These are phyloP conservation scores for Hoplodrina ambigua DNA, from an alignment of 2,888 invertebrate species.

Conservation along the genomic window DNA sequence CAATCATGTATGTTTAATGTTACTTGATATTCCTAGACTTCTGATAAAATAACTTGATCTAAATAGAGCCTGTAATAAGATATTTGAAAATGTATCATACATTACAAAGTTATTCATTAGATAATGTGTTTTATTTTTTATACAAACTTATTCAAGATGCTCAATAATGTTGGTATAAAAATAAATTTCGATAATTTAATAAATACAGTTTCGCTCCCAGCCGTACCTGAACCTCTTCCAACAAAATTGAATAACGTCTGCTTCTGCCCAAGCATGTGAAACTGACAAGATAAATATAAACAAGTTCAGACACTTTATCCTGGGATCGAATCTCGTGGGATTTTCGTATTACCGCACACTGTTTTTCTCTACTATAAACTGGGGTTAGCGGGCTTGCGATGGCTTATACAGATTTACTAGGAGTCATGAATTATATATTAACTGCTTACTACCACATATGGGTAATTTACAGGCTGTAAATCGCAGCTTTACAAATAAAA, in stretches of 20 bases:
- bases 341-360: slow-evolving; percentile 30
- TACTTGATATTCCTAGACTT: no score
- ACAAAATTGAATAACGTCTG: slow-evolving; percentile 51
- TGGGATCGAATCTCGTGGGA: slow-evolving; percentile 53
- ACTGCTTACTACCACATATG: slow-evolving; percentile 3
- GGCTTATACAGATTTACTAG: slow-evolving; percentile 15
- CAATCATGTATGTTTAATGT: no score
- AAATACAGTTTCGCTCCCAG: background rate
- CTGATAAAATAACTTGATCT: no score
- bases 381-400: slow-evolving; percentile 17
- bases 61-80: no score
- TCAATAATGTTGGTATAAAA: no score
- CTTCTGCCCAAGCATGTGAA: slow-evolving; percentile 27
- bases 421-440: slow-evolving; percentile 26
- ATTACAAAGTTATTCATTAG: no score
- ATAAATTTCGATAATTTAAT: no score
- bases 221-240: background rate
- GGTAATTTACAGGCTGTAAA: slow-evolving; percentile 4
- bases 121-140: no score
- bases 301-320: slow-evolving; percentile 47
- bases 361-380: slow-evolving; percentile 35
- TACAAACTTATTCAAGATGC: no score
- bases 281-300: slow-evolving; percentile 59
- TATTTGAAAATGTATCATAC: no score
- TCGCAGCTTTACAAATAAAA: background rate